Percentiles rank a stretch among this genome's conserved stretches.
These are phyloP conservation scores for Drosophila leonis DNA, from an alignment of 2,888 invertebrate species.

Conservation along the genomic window DNA sequence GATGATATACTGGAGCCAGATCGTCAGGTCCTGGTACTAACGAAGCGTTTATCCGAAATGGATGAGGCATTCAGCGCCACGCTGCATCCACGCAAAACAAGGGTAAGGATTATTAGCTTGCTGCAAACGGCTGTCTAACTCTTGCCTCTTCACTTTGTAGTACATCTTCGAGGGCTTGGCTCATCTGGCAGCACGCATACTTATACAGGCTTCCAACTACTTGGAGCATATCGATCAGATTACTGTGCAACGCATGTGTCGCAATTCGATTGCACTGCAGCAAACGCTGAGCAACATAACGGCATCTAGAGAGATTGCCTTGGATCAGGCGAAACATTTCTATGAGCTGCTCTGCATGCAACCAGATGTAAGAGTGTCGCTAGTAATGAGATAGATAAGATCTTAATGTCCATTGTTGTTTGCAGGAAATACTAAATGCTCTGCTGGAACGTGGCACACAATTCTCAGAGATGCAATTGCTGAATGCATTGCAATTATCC, in stretches of 20 bases:
- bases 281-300: conserved; percentile 94
- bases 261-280: conserved; percentile 93
- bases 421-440: conserved; percentile 92
- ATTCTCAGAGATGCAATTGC: conserved; percentile 95
- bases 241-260: conserved; percentile 93
- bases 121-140: neutral
- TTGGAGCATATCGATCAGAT: conserved; percentile 92
- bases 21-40: conserved; percentile 91
- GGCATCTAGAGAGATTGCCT: conserved; percentile 91
- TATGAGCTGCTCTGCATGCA: conserved; percentile 93
- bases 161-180: conserved; percentile 97
- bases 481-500: conserved; percentile 93
- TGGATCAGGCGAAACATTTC: conserved; percentile 95
- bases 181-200: conserved; percentile 90
- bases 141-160: conserved; percentile 83
- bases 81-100: conserved; percentile 91
- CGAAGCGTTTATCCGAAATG: conserved; percentile 91
- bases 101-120: conserved; percentile 85
- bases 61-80: conserved; percentile 92
- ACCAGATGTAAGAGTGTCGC: conserved; percentile 89
- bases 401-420: conserved; percentile 19
- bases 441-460: conserved; percentile 95
- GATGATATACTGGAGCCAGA: conserved; percentile 92
- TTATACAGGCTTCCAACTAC: conserved; percentile 92
- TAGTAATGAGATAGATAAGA: neutral